Conservation (phyloP, 1,140 invertebrate genomes). For the Conus betulinus region DNA sequence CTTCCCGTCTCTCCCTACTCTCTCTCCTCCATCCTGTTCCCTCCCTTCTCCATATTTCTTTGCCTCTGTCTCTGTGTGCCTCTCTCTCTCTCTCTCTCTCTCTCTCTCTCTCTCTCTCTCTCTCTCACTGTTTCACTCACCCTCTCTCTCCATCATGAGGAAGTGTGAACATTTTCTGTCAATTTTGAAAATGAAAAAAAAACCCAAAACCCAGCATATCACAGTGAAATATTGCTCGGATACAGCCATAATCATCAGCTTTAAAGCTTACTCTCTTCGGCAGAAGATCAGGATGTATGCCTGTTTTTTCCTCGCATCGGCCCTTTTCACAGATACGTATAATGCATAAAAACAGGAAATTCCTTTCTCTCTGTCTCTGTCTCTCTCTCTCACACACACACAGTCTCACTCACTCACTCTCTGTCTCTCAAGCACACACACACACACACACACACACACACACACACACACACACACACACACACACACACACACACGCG, state of each 20-base stretch:
- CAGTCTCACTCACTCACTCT: neutral
- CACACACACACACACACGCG: neutral
- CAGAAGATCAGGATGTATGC: no score
- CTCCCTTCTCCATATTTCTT: neutral
- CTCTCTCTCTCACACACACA: neutral
- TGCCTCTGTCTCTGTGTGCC: neutral
- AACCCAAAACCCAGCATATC: no score
- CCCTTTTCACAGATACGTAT: no score
- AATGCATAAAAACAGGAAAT: neutral
- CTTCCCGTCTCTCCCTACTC: no score
- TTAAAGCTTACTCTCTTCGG: no score
- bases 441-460: neutral
- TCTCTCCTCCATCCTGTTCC: no score
- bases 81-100: neutral
- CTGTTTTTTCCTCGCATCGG: no score
- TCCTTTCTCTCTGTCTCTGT: neutral
- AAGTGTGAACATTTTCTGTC: no score
- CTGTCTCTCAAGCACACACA: neutral
- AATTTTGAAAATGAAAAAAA: no score
- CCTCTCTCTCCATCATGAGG: neutral
- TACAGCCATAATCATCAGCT: no score
- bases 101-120: constrained; percentile 1
- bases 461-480: no score
- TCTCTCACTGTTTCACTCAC: neutral
- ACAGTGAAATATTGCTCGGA: no score